Evolutionary conservation across 2,888 invertebrate species (phyloP), one percentile per base, ranked within the genome.

Genomic region (Leuctra nigra): DNA sequence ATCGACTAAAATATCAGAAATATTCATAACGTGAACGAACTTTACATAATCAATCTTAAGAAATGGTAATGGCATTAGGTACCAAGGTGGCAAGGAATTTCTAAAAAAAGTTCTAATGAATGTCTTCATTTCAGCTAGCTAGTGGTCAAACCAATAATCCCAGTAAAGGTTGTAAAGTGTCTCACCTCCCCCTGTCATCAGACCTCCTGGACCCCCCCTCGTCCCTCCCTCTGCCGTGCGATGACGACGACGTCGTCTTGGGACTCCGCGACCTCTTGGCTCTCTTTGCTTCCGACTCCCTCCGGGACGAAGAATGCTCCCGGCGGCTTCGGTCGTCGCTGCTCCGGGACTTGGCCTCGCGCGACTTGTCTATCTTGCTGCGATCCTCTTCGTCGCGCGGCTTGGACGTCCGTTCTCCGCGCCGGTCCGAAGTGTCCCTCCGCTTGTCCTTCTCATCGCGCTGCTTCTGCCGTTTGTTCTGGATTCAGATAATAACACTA

Each of bases 381-480:
- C 55, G 39, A 7, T 60, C 60, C 29, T 60, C 60, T 53, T 57
- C 57, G 39, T 60, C 60, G 13, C 57, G 52, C 29, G 50, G 36
- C 18, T 69, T 38, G 66, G 68, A 24, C 69, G 50, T 68, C n/a
- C 69, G 68, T 62, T 77, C 75, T 59, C 76, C 66, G 61, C 71
- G 72, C 58, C 75, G 75, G 61, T 79, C 78, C 62, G 77, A 73
- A 60, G 77, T 76, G 62, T 77, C 75, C 59, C 76, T 66, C 61
- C 71, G 72, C 58, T 75, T 75, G 61, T 79, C 78, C 62, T 77
- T 73, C 61, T 77, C 76, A 63, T 77, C 75, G 62, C 76, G 67
- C 61, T 74, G 72, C 66, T 75, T 75, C 61, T 74, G 73, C 58
- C 75, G 68, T 66, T 71, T 72, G 59, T 67, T 69, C 75, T 73